phyloP scores from a whole-genome alignment of 2,888 invertebrate genomes.

The Odontothrips loti region DNA sequence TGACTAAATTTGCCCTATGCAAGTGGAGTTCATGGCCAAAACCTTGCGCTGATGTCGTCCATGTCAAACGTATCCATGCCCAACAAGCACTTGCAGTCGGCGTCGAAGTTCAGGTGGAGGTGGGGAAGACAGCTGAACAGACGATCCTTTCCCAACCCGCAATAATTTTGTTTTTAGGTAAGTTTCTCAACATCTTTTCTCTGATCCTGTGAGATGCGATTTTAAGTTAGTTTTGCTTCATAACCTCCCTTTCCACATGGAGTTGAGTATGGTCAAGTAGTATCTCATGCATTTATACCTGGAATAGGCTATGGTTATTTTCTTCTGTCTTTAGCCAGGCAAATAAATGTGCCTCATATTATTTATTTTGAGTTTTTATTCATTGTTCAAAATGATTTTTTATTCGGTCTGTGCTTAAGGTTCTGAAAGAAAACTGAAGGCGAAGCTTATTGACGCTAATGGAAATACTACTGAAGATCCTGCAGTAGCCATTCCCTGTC shows the following conservation, averaged over 20 bases:
- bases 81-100: too few relatives aligned
- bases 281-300: too few relatives aligned
- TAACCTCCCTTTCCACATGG: background rate
- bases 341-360: background rate
- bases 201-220: too few relatives aligned
- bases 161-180: too few relatives aligned
- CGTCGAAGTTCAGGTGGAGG: too few relatives aligned
- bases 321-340: background rate
- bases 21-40: background rate
- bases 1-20: background rate
- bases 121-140: too few relatives aligned
- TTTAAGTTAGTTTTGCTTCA: background rate
- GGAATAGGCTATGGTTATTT: background rate
- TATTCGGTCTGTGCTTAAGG: background rate
- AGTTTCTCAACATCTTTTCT: too few relatives aligned
- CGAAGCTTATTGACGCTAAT: background rate
- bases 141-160: too few relatives aligned
- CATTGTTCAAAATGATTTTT: background rate
- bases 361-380: background rate
- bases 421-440: background rate
- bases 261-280: too few relatives aligned
- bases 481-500: background rate
- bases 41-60: background rate
- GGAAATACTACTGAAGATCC: background rate
- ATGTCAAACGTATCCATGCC: background rate